Conservation (phyloP, 2,113 vertebrate genomes). For the Ramphastos sulfuratus region DNA sequence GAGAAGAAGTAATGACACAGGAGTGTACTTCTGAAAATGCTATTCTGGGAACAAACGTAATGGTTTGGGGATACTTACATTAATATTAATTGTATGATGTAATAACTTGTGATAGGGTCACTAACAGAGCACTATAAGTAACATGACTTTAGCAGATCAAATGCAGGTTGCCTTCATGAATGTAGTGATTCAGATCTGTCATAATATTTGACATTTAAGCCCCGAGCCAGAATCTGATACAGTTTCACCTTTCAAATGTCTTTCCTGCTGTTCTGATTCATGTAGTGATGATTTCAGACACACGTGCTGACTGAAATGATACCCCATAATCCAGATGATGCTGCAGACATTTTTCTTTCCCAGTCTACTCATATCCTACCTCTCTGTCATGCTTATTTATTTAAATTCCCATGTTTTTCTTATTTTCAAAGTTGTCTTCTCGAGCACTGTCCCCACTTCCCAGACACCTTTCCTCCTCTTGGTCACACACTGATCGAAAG, state of each 20-base stretch:
- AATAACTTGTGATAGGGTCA: conserved; percentile 44
- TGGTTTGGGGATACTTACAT: not conserved
- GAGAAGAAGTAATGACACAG: not conserved
- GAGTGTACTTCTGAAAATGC: not conserved
- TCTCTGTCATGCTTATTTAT: conserved; percentile 26
- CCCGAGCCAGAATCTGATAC: conserved; percentile 32
- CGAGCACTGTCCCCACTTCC: conserved; percentile 66
- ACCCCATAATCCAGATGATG: conserved; percentile 20
- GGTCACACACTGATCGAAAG: conserved; percentile 61
- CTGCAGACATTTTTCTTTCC: conserved; percentile 7
- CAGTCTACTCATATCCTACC: not conserved
- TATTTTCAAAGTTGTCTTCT: conserved; percentile 76
- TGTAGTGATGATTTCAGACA: conserved; percentile 54
- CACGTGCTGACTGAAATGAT: conserved; percentile 30
- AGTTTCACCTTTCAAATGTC: conserved; percentile 53
- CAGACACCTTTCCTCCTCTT: conserved; percentile 55
- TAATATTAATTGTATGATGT: conserved; percentile 51
- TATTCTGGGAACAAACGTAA: conserved; percentile 4
- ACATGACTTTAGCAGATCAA: conserved; percentile 29
- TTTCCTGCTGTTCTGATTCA: conserved; percentile 59
- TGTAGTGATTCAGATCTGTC: conserved; percentile 49
- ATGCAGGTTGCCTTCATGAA: conserved; percentile 15
- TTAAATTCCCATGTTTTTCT: conserved; percentile 55
- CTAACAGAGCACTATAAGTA: conserved; percentile 16
- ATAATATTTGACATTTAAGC: conserved; percentile 58